phyloP scores from a whole-genome alignment of 1,140 invertebrate species.

The Drosophila santomea region DNA sequence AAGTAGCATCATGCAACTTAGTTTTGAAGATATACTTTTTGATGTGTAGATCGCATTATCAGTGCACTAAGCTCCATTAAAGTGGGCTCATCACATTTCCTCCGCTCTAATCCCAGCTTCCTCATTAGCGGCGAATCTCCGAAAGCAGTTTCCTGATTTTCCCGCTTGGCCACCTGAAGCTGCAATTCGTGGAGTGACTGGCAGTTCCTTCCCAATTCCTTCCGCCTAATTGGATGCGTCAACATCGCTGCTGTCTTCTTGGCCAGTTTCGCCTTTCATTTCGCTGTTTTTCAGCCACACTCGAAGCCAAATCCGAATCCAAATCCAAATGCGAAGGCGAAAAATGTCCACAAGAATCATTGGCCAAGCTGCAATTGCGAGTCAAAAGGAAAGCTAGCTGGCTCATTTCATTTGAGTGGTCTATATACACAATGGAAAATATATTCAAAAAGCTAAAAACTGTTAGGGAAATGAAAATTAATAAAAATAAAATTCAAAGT shows the following conservation, averaged over 20 bases:
- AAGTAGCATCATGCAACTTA: no score
- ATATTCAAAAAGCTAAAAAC: no score
- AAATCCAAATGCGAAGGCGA: slow-evolving; percentile 4
- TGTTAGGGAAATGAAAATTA: no score
- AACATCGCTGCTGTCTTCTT: slow-evolving; percentile 52
- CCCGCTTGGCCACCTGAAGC: slow-evolving; percentile 8
- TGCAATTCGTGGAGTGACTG: slow-evolving; percentile 6
- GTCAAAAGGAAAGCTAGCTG: neutral
- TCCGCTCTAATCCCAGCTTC: slow-evolving; percentile 13
- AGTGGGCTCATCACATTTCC: neutral
- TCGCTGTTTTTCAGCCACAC: neutral
- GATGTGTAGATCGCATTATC: no score
- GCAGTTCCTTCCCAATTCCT: slow-evolving; percentile 58
- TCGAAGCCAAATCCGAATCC: no score
- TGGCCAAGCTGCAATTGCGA: slow-evolving; percentile 15
- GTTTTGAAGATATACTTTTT: no score
- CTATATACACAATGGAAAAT: neutral
- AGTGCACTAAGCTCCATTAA: no score
- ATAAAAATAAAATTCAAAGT: no score
- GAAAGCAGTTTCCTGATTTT: no score
- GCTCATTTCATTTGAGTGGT: slow-evolving; percentile 9
- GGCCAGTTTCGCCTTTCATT: neutral
- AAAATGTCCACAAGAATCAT: slow-evolving; percentile 29
- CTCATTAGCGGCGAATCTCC: slow-evolving; percentile 44
- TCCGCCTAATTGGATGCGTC: slow-evolving; percentile 68